phyloP scores from a whole-genome alignment of 2,888 invertebrate species.

The Tetropium fuscum region DNA sequence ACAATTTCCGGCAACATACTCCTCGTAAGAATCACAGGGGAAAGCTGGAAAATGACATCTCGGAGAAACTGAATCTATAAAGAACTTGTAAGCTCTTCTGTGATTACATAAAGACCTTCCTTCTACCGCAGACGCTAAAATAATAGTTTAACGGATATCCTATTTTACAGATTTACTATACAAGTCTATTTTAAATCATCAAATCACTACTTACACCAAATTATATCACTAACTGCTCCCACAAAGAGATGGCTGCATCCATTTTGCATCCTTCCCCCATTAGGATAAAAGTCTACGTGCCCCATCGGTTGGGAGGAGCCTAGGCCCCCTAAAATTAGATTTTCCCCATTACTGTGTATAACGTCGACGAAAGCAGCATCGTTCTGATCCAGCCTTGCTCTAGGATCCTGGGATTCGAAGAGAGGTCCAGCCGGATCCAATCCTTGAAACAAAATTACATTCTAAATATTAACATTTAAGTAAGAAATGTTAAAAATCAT shows the following conservation, averaged over 20 bases:
- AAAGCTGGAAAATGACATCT: constrained; percentile 93
- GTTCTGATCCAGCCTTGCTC: constrained; percentile 84
- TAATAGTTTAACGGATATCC: too few species aligned
- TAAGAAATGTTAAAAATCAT: too few species aligned
- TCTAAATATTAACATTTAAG: neutral
- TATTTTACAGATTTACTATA: too few species aligned
- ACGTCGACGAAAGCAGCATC: constrained; percentile 94
- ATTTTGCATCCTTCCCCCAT: constrained; percentile 91
- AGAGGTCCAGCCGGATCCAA: constrained; percentile 92
- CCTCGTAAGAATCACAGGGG: constrained; percentile 86
- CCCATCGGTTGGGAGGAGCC: constrained; percentile 91
- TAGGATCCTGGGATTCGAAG: constrained; percentile 90
- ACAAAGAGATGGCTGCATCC: constrained; percentile 94
- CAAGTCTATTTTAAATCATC: too few species aligned
- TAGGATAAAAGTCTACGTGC: constrained; percentile 92
- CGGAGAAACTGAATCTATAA: constrained; percentile 93
- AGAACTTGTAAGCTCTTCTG: constrained; percentile 92
- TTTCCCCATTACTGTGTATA: constrained; percentile 94
- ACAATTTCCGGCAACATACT: constrained; percentile 83
- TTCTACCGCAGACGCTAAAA: constrained; percentile 81
- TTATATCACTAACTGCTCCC: constrained; percentile 90
- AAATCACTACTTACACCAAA: constrained; percentile 80
- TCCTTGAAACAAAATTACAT: constrained; percentile 67
- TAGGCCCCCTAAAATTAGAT: constrained; percentile 88
- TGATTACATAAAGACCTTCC: constrained; percentile 94